phyloP scores from a whole-genome alignment of 2,888 invertebrate genomes.

The Noctuana brunneofusca region DNA sequence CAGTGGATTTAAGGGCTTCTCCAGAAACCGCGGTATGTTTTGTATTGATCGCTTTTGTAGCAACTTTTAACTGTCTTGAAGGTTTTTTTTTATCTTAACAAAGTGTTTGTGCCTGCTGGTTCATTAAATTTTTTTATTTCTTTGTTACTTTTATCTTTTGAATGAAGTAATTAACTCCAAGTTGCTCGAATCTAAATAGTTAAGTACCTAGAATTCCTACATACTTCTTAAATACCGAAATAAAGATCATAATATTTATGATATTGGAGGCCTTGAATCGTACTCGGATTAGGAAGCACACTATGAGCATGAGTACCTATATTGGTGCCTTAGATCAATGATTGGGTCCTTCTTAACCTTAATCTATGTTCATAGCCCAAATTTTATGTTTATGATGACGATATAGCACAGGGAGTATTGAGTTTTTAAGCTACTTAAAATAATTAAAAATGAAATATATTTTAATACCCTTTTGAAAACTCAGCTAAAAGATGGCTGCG shows the following conservation, averaged over 20 bases:
- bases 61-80: neutral
- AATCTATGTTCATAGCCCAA: neutral
- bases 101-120: neutral
- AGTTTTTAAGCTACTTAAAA: neutral
- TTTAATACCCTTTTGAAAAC: neutral
- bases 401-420: neutral
- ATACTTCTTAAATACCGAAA: too few species aligned
- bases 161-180: too few species aligned
- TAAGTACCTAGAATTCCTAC: too few species aligned
- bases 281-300: neutral
- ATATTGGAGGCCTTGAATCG: neutral
- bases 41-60: neutral
- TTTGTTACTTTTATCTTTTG: too few species aligned
- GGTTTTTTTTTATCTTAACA: neutral
- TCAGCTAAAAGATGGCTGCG: neutral
- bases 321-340: neutral
- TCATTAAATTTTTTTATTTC: neutral
- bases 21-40: neutral
- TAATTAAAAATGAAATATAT: neutral
- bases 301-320: too few species aligned
- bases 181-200: too few species aligned
- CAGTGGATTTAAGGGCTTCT: conserved; percentile 5
- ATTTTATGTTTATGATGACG: neutral
- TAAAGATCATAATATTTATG: neutral
- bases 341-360: neutral